These are phyloP conservation scores for Tursiops truncatus DNA, from an alignment of 2,113 vertebrate species.

Conservation along the genomic window DNA sequence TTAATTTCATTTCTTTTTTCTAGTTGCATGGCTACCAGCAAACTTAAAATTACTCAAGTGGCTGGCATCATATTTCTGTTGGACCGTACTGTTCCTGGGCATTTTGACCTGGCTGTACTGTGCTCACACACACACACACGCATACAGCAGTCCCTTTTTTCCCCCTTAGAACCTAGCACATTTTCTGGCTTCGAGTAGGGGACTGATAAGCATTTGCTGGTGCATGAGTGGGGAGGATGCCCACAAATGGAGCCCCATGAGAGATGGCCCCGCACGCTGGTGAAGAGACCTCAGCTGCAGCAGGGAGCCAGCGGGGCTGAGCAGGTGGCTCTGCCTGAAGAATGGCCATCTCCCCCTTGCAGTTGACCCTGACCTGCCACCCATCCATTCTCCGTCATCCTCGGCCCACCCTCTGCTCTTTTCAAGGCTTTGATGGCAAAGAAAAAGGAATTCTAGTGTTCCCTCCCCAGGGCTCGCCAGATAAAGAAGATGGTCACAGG, in stretches of 20 bases:
- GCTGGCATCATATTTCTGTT: neutral
- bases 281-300: conserved; percentile 47
- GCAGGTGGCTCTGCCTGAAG: conserved; percentile 46
- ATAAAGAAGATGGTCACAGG: neutral
- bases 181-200: neutral
- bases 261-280: neutral
- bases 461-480: neutral
- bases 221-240: neutral
- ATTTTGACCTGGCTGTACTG: accelerated
- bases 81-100: neutral
- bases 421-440: conserved; percentile 6
- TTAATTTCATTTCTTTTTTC: neutral
- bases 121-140: neutral
- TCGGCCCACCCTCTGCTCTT: conserved; percentile 41
- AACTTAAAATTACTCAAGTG: neutral
- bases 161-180: neutral
- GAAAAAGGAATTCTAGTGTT: conserved; percentile 11
- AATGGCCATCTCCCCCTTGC: conserved; percentile 10
- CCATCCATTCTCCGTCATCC: conserved; percentile 63
- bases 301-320: neutral
- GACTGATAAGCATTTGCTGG: neutral
- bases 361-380: conserved; percentile 64
- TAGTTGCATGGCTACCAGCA: neutral
- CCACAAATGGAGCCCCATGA: neutral
- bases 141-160: neutral